phyloP scores from a whole-genome alignment of 1,140 invertebrate species.

The Zaprionus lachaisei region DNA sequence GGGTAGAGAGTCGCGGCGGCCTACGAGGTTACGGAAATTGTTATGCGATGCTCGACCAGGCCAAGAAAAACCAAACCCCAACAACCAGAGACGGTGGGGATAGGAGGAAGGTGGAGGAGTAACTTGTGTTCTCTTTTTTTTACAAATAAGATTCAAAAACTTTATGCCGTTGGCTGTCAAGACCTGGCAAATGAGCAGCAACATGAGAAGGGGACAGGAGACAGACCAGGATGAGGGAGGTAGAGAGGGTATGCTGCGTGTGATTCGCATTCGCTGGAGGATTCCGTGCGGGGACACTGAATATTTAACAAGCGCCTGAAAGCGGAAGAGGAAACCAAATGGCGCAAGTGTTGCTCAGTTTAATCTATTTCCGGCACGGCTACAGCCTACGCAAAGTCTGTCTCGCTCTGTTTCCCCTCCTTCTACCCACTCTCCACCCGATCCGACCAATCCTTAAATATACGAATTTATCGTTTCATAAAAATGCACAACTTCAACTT shows the following conservation, averaged over 20 bases:
- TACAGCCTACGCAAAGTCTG: constrained; percentile 4
- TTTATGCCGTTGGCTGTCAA: constrained; percentile 76
- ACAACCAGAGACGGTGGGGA: background rate
- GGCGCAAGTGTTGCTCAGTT: constrained; percentile 71
- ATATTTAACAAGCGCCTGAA: constrained; percentile 64
- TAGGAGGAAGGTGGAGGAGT: background rate
- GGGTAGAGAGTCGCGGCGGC: constrained; percentile 24
- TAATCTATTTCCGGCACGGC: constrained; percentile 68
- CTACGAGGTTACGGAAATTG: constrained; percentile 68
- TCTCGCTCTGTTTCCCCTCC: background rate
- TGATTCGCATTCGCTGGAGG: constrained; percentile 47
- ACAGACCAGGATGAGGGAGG: background rate
- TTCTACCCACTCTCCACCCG: background rate
- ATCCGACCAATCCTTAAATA: constrained; percentile 58
- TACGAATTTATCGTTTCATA: constrained; percentile 62
- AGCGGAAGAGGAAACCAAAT: constrained; percentile 66
- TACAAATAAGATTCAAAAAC: constrained; percentile 77
- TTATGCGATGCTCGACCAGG: constrained; percentile 60
- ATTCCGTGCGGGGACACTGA: constrained; percentile 48
- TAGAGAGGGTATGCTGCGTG: constrained; percentile 32
- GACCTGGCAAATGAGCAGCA: constrained; percentile 57
- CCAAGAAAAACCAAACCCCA: constrained; percentile 51
- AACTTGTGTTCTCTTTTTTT: constrained; percentile 41
- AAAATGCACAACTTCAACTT: constrained; percentile 58
- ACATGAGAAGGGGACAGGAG: background rate